Evolutionary conservation across 2,888 invertebrate species (phyloP).

Genomic region (Phorcus lineatus): DNA sequence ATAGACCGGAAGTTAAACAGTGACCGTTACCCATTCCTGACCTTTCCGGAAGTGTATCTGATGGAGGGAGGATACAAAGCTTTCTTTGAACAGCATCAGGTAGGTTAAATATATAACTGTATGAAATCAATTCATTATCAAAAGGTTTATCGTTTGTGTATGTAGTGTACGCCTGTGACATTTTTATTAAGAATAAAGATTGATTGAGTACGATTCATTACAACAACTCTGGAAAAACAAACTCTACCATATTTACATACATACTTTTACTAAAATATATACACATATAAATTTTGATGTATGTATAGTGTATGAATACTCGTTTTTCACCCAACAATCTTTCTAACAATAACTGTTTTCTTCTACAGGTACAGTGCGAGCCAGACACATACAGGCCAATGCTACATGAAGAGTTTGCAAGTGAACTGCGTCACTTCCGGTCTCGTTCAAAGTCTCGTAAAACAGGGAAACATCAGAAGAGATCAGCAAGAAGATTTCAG

Average conservation of each 20-base stretch:
- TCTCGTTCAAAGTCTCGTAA: background rate
- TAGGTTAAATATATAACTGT: constrained; percentile 32
- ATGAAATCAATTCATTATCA: too few species aligned
- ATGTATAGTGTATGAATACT: too few species aligned
- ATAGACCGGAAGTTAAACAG: constrained; percentile 88
- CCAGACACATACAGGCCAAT: background rate
- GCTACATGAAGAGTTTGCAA: background rate
- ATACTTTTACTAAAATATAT: too few species aligned
- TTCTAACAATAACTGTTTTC: background rate
- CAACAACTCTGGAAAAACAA: too few species aligned
- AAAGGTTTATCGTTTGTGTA: too few species aligned
- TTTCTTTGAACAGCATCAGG: constrained; percentile 83
- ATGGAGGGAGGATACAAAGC: constrained; percentile 91
- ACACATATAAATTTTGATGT: too few species aligned
- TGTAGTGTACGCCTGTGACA: too few species aligned
- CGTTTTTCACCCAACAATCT: background rate
- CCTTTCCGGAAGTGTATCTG: constrained; percentile 94
- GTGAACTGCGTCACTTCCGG: constrained; percentile 9
- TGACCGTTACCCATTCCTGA: constrained; percentile 87
- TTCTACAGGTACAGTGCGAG: background rate
- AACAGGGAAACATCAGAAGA: background rate
- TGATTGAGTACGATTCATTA: too few species aligned
- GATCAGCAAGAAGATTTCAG: too few species aligned
- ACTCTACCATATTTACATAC: too few species aligned
- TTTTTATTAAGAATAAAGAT: too few species aligned